Conservation (phyloP, 2,888 invertebrate species). For the Phania funesta region DNA sequence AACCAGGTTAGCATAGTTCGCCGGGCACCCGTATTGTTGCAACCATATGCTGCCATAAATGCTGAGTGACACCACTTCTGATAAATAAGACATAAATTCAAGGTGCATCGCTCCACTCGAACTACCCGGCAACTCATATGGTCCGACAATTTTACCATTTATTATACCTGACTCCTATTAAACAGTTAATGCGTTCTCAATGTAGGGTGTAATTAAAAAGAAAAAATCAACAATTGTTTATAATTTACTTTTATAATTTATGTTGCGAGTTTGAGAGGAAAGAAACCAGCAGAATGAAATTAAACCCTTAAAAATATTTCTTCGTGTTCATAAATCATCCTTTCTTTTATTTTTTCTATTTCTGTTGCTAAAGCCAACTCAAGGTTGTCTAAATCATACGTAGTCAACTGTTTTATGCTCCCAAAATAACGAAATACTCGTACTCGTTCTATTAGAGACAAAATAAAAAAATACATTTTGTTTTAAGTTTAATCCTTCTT, state of each 20-base stretch:
- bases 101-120: too few species aligned
- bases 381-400: constrained; percentile 42
- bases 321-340: constrained; percentile 68
- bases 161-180: too few species aligned
- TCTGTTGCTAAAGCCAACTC: constrained; percentile 13
- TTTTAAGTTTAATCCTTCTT: constrained; percentile 34
- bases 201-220: constrained; percentile 28
- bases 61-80: too few species aligned
- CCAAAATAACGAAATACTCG: constrained; percentile 44
- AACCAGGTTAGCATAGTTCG: too few species aligned
- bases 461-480: constrained; percentile 14
- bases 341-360: background rate
- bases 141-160: too few species aligned
- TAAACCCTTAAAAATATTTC: constrained; percentile 50
- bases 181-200: background rate
- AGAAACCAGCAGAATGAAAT: constrained; percentile 22
- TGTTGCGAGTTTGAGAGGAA: constrained; percentile 18
- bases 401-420: constrained; percentile 27
- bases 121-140: too few species aligned
- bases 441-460: constrained; percentile 56
- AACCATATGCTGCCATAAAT: too few species aligned
- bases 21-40: too few species aligned
- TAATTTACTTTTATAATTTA: constrained; percentile 64
- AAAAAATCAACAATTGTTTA: constrained; percentile 3
- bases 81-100: too few species aligned